Percentiles rank a stretch among this genome's conserved stretches.
phyloP scores from a whole-genome alignment of 2,113 vertebrate genomes.

The Rhineura floridana region DNA sequence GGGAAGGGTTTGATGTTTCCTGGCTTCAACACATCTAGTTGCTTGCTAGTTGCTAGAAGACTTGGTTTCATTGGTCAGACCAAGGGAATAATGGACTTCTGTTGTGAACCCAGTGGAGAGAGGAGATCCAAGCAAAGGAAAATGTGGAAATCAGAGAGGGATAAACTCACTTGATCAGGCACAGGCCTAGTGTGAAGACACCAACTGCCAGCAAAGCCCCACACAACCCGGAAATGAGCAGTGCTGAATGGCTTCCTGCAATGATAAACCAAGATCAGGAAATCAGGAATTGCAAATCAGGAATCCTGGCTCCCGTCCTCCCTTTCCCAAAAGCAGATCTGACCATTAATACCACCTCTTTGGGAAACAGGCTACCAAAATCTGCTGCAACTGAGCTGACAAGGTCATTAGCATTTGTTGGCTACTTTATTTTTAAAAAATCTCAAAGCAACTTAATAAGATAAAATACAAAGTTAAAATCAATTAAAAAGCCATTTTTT shows the following conservation, averaged over 20 bases:
- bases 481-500: no score
- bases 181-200: background rate
- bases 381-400: no score
- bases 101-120: background rate
- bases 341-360: no score
- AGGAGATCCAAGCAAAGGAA: background rate
- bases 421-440: no score
- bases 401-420: no score
- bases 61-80: no score
- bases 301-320: background rate
- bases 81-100: background rate
- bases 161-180: constrained; percentile 18
- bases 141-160: background rate
- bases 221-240: background rate
- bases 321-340: background rate
- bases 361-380: background rate
- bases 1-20: background rate
- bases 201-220: background rate
- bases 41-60: no score
- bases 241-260: background rate
- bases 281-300: background rate
- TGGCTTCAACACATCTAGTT: background rate
- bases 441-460: no score
- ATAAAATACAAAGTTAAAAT: no score
- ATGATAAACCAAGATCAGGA: background rate